phyloP scores from a whole-genome alignment of 2,888 invertebrate species.

The Drepana falcataria region DNA sequence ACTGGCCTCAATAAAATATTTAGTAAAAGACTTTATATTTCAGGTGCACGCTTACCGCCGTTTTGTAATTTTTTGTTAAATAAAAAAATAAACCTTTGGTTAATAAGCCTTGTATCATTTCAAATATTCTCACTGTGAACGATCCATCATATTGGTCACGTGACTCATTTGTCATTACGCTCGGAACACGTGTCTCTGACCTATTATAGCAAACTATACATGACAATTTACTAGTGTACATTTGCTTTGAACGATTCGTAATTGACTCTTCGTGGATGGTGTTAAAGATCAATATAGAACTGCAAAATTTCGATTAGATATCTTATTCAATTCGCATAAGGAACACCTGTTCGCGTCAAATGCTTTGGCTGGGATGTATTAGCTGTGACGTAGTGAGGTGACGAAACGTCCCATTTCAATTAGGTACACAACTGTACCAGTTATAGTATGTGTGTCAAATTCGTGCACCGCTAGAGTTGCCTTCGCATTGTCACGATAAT shows the following conservation, averaged over 20 bases:
- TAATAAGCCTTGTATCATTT: conserved; percentile 5
- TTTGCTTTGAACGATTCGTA: background rate
- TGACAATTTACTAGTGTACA: background rate
- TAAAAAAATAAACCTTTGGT: background rate
- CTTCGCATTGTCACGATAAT: conserved; percentile 4
- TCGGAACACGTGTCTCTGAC: conserved; percentile 14
- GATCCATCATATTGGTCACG: conserved; percentile 15
- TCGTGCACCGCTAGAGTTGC: conserved; percentile 2
- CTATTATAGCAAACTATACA: background rate
- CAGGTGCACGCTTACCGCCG: too few species aligned
- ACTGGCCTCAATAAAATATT: too few species aligned
- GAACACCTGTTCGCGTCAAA: background rate
- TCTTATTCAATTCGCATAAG: background rate
- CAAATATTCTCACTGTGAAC: conserved; percentile 15
- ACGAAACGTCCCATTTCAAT: conserved; percentile 5
- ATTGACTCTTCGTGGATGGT: background rate
- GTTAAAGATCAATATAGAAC: background rate
- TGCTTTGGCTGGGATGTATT: background rate
- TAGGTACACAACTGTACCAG: conserved; percentile 2
- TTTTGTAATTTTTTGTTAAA: background rate
- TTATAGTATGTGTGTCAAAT: conserved; percentile 5
- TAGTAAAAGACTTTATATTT: too few species aligned
- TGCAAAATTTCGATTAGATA: background rate
- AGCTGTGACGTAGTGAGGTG: conserved; percentile 1
- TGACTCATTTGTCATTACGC: conserved; percentile 18